Evolutionary conservation across 2,113 vertebrate species (phyloP).

Genomic region (Cairina moschata): DNA sequence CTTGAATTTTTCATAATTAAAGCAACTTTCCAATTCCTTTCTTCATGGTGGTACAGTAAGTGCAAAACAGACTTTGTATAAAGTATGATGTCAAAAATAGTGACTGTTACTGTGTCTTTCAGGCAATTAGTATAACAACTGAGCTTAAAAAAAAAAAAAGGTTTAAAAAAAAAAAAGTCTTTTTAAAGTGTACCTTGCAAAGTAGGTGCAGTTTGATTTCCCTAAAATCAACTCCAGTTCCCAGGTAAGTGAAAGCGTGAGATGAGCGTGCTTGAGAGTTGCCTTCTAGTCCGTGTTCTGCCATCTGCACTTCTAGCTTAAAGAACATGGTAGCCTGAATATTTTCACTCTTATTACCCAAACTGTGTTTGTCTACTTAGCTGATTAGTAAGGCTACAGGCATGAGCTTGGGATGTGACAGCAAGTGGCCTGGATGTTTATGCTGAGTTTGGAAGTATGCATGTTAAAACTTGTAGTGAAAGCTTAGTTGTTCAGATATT

Average conservation of each 20-base stretch:
- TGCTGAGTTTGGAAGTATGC: not conserved
- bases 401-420: not conserved
- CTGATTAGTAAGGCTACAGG: not conserved
- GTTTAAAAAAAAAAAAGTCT: too few species aligned
- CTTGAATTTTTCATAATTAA: not conserved
- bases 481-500: not conserved
- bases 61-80: not conserved
- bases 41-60: not conserved
- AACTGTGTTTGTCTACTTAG: not conserved
- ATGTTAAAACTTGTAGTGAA: not conserved
- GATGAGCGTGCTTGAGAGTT: not conserved
- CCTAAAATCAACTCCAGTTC: not conserved
- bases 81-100: not conserved
- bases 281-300: not conserved
- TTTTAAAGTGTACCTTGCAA: not conserved
- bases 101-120: not conserved
- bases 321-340: not conserved
- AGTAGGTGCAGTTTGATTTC: not conserved
- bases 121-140: not conserved
- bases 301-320: rapidly evolving
- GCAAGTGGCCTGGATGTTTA: not conserved
- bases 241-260: not conserved
- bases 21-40: not conserved
- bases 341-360: not conserved
- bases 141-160: not conserved